Evolutionary conservation across 30 jellyfish, hydroid and myxozoan species (phyloP).

Genomic region (Chrysaora quinquecirrha): DNA sequence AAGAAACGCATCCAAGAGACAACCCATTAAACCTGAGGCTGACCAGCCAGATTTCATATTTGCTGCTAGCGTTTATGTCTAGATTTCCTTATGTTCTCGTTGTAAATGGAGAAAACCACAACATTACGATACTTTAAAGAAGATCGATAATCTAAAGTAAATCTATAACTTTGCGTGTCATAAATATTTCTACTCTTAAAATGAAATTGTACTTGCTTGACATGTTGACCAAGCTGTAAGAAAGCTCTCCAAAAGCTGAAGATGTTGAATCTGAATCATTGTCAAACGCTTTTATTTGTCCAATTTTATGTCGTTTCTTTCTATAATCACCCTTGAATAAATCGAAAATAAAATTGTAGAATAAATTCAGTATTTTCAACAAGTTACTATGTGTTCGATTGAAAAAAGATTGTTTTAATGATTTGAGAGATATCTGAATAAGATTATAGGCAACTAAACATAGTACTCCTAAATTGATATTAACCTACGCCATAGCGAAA

Average conservation of each 20-base stretch:
- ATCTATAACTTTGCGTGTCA: not conserved
- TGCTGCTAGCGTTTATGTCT: too few species aligned
- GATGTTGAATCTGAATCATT: conserved; percentile 36
- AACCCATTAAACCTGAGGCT: too few species aligned
- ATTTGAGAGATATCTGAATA: not conserved
- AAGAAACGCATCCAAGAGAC: too few species aligned
- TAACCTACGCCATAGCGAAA: too few species aligned
- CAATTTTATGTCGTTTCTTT: conserved; percentile 15
- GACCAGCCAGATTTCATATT: too few species aligned
- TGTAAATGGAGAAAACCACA: not conserved
- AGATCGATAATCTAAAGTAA: not conserved
- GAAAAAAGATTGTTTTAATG: not conserved
- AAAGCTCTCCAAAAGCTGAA: conserved; percentile 29
- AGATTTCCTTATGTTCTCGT: too few species aligned
- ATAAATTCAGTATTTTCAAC: too few species aligned
- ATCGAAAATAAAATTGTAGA: not conserved
- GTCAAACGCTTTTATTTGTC: conserved; percentile 48
- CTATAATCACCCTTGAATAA: conserved; percentile 57
- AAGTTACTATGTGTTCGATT: not conserved
- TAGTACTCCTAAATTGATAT: not conserved
- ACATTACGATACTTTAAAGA: not conserved
- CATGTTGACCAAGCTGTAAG: conserved; percentile 54
- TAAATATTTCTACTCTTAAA: not conserved
- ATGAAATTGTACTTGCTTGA: conserved; percentile 30
- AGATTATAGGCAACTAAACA: not conserved